phyloP scores from a whole-genome alignment of 2,888 invertebrate genomes.

The Drosophila antonietae region DNA sequence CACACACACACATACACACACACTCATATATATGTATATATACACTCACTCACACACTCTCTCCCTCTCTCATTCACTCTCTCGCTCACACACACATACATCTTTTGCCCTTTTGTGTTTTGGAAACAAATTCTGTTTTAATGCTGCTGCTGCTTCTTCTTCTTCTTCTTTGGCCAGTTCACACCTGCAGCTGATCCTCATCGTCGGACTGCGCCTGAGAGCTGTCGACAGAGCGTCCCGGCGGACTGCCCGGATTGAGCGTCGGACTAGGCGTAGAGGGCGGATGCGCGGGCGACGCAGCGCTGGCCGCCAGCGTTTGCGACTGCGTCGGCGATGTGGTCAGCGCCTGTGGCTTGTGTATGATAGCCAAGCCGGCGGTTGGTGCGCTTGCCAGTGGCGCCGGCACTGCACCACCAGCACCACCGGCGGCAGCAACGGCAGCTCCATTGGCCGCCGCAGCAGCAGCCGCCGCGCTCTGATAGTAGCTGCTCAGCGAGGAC shows the following conservation, averaged over 20 bases:
- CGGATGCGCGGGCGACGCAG: constrained; percentile 56
- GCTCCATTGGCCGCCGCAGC: constrained; percentile 51
- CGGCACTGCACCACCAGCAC: constrained; percentile 16
- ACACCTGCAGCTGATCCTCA: constrained; percentile 85
- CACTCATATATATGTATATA: constrained; percentile 1
- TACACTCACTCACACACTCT: constrained; percentile 14
- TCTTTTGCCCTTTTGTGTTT: constrained; percentile 29
- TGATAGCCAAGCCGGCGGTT: constrained; percentile 29
- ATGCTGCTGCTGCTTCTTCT: background rate
- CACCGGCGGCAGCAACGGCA: constrained; percentile 20
- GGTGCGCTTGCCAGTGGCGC: constrained; percentile 14
- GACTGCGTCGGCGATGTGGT: constrained; percentile 38
- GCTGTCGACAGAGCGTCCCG: constrained; percentile 84
- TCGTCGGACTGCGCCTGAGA: constrained; percentile 84
- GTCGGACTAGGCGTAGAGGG: constrained; percentile 84
- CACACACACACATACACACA: constrained; percentile 13
- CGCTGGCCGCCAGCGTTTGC: constrained; percentile 15
- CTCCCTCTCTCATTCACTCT: background rate
- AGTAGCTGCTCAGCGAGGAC: constrained; percentile 86
- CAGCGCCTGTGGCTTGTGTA: constrained; percentile 52
- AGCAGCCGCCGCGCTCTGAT: constrained; percentile 84
- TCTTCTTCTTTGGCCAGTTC: constrained; percentile 1
- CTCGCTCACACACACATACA: constrained; percentile 12
- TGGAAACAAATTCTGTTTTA: constrained; percentile 27
- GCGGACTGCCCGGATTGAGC: constrained; percentile 85